phyloP scores from a whole-genome alignment of 1,140 invertebrate genomes.

The Drosophila eugracilis region DNA sequence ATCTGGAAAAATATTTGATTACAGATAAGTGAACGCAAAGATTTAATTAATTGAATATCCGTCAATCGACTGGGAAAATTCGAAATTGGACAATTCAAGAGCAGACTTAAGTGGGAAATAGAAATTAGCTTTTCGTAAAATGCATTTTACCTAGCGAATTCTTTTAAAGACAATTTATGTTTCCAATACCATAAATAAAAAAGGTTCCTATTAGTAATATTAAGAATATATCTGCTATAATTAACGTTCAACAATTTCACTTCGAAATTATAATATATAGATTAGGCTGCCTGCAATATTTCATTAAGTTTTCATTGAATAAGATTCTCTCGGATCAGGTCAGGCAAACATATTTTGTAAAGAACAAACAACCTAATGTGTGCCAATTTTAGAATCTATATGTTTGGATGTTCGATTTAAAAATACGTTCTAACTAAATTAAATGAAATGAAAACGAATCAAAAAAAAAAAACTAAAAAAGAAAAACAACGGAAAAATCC shows the following conservation, averaged over 20 bases:
- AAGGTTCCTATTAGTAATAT: not conserved
- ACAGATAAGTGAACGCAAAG: not conserved
- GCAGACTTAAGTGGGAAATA: too few species aligned
- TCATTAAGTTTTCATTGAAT: conserved; percentile 20
- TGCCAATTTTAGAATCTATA: conserved; percentile 70
- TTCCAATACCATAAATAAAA: not conserved
- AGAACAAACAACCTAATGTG: conserved; percentile 55
- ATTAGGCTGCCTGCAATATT: not conserved
- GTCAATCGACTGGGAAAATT: not conserved
- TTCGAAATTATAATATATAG: not conserved
- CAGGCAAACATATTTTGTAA: conserved; percentile 69
- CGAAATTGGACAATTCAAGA: not conserved
- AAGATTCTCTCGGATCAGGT: conserved; percentile 9
- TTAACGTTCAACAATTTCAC: too few species aligned
- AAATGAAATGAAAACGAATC: conserved; percentile 55
- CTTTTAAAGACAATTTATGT: not conserved
- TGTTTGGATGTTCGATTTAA: conserved; percentile 54
- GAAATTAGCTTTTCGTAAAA: too few species aligned
- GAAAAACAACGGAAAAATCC: conserved; percentile 47
- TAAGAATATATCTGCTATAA: too few species aligned
- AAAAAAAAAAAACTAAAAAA: not conserved
- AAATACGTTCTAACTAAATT: conserved; percentile 65
- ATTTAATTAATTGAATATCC: not conserved
- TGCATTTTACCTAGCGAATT: not conserved
- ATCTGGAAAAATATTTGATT: conserved; percentile 32